phyloP scores from a whole-genome alignment of 2,888 invertebrate species.

The Therioaphis trifolii region DNA sequence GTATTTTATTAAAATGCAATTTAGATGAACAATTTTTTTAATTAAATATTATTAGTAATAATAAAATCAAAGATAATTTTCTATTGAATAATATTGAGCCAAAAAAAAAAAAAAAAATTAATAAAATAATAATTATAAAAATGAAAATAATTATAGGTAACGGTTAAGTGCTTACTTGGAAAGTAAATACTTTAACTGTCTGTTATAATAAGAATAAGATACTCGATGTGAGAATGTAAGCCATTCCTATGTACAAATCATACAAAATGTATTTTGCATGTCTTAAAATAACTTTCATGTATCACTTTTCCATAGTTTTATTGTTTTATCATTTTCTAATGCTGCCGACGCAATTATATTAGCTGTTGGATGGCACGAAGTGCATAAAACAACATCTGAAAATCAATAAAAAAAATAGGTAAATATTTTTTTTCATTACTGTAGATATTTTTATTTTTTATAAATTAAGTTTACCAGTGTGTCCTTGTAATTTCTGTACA shows the following conservation, averaged over 20 bases:
- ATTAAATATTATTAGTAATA: not conserved
- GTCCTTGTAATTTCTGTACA: conserved; percentile 96
- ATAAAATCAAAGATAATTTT: not conserved
- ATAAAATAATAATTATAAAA: too few species aligned
- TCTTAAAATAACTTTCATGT: conserved; percentile 67
- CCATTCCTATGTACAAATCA: conserved; percentile 32
- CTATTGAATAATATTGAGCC: conserved; percentile 15
- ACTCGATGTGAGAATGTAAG: conserved; percentile 1
- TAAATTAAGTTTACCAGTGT: conserved; percentile 81
- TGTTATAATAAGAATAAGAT: not conserved
- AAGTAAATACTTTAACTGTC: not conserved
- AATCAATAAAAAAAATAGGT: conserved; percentile 64
- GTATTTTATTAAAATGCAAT: not conserved
- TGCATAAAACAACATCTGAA: conserved; percentile 90
- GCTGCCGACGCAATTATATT: conserved; percentile 99
- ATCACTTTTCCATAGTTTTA: conserved; percentile 98
- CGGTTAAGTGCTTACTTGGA: not conserved
- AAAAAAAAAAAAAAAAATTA: conserved; percentile 13
- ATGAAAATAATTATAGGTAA: too few species aligned
- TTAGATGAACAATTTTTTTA: not conserved
- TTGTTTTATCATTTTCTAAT: conserved; percentile 97
- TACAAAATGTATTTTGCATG: conserved; percentile 1
- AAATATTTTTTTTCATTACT: conserved; percentile 7
- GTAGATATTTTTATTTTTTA: not conserved
- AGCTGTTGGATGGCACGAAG: conserved; percentile 98